Percentiles rank a stretch among this genome's conserved stretches.
phyloP scores from a whole-genome alignment of 1,140 invertebrate genomes.

The Drosophila guanche region DNA sequence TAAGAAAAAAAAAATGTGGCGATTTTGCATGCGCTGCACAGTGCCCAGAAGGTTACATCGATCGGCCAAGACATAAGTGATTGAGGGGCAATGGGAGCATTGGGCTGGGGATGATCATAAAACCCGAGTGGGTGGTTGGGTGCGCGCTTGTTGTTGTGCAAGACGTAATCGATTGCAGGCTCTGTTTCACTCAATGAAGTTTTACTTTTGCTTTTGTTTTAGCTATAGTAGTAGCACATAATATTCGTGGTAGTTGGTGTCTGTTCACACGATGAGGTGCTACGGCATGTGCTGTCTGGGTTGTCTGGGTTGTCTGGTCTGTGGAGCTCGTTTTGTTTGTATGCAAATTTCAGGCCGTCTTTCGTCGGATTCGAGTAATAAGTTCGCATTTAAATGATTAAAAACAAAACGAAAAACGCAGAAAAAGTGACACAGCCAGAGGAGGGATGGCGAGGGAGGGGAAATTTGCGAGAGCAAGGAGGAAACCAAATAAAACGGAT shows the following conservation, averaged over 20 bases:
- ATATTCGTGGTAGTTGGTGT: slow-evolving; percentile 20
- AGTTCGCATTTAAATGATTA: slow-evolving; percentile 45
- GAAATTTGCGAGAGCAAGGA: too few species aligned
- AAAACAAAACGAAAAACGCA: slow-evolving; percentile 10
- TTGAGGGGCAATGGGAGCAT: too few species aligned
- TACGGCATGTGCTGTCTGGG: not conserved
- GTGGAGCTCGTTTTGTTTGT: slow-evolving; percentile 57
- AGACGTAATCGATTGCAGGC: slow-evolving; percentile 52
- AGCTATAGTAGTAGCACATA: slow-evolving; percentile 55
- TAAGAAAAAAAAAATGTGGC: slow-evolving; percentile 37
- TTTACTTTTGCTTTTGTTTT: slow-evolving; percentile 11
- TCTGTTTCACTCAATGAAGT: not conserved
- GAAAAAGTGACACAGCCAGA: too few species aligned
- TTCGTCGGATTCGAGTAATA: slow-evolving; percentile 35
- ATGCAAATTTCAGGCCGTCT: slow-evolving; percentile 56
- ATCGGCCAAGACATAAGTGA: not conserved
- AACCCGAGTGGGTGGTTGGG: too few species aligned
- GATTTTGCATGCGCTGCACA: slow-evolving; percentile 70
- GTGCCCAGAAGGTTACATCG: slow-evolving; percentile 69
- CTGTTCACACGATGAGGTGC: slow-evolving; percentile 37
- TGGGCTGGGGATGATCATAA: too few species aligned
- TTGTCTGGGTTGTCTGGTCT: not conserved
- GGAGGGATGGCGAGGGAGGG: too few species aligned
- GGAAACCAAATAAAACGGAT: too few species aligned
- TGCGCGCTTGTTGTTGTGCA: slow-evolving; percentile 51